These are phyloP conservation scores for Ia io DNA, from an alignment of 2,113 vertebrate genomes.

Conservation along the genomic window DNA sequence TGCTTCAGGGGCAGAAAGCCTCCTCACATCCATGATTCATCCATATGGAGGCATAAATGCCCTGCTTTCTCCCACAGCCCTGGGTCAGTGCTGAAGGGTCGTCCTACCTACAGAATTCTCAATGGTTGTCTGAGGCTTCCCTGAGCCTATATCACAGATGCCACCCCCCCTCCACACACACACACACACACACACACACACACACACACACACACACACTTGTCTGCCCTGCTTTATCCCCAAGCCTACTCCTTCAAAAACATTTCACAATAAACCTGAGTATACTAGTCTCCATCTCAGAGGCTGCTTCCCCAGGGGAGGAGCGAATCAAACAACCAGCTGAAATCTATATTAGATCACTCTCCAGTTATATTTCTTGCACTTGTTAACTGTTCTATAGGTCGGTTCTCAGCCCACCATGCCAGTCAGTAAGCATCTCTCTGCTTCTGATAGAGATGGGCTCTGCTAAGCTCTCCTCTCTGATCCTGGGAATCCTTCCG, in stretches of 20 bases:
- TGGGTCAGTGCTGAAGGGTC: background rate
- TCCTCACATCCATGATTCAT: background rate
- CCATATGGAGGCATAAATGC: background rate
- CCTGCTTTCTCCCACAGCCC: background rate
- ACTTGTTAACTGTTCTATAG: background rate
- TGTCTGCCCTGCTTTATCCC: background rate
- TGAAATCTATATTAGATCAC: background rate
- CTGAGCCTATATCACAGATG: background rate
- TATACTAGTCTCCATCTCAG: background rate
- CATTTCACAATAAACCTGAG: background rate
- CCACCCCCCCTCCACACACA: accelerated
- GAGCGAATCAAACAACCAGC: background rate
- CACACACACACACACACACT: no score
- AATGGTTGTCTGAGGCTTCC: background rate
- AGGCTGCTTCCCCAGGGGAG: background rate
- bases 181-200: no score
- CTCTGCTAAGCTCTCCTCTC: background rate
- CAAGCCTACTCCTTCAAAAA: background rate
- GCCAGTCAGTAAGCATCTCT: background rate
- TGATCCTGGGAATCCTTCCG: background rate
- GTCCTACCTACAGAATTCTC: background rate
- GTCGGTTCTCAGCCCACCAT: accelerated
- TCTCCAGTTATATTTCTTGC: background rate
- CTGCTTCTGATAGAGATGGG: background rate
- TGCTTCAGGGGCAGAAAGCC: background rate